Evolutionary conservation across 2,888 invertebrate genomes (phyloP).

Genomic region (Thymelicus acteon): DNA sequence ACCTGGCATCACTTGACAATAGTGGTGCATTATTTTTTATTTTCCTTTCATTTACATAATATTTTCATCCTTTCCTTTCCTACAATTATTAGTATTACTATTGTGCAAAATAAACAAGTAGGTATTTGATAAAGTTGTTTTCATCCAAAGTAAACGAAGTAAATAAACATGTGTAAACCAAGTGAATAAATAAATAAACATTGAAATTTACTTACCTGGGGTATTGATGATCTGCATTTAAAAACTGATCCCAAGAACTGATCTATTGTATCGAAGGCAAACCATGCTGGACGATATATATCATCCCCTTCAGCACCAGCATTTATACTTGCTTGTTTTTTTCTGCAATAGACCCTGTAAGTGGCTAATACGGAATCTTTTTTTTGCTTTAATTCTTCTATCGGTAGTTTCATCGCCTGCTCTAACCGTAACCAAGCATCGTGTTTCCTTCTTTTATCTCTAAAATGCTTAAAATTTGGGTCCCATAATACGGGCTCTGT

Average conservation of each 20-base stretch:
- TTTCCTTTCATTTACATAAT: no score
- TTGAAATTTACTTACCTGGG: not conserved
- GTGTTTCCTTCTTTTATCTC: not conserved
- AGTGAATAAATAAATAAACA: no score
- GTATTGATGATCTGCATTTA: not conserved
- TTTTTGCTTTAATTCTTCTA: slow-evolving; percentile 6
- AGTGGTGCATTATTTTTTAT: no score
- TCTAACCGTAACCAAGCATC: not conserved
- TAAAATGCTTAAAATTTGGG: not conserved
- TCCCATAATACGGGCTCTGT: not conserved
- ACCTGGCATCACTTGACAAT: no score
- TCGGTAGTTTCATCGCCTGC: not conserved
- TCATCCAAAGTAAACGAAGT: no score
- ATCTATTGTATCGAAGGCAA: not conserved
- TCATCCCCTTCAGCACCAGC: not conserved
- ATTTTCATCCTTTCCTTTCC: no score
- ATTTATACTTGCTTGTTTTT: slow-evolving; percentile 3
- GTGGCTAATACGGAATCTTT: not conserved
- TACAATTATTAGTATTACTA: no score
- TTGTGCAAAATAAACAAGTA: no score
- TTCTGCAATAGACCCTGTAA: not conserved
- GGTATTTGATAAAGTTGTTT: no score
- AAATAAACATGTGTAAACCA: no score
- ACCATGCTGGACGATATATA: not conserved
- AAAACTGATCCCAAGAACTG: not conserved